These are phyloP conservation scores for Stenodema calcarata DNA, from an alignment of 2,888 invertebrate species.

Conservation along the genomic window DNA sequence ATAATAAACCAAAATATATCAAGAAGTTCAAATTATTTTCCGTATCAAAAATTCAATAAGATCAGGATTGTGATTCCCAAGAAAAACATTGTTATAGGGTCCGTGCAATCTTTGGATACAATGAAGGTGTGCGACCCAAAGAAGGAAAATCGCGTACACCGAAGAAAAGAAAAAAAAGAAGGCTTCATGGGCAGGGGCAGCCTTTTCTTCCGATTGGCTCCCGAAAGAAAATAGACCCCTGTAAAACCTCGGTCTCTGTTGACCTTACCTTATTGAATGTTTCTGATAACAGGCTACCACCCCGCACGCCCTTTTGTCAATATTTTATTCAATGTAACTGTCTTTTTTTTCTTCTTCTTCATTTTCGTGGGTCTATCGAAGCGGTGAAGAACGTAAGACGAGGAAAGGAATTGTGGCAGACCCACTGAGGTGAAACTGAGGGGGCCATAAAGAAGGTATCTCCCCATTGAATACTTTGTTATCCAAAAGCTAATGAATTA, in stretches of 20 bases:
- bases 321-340: background rate
- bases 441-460: slow-evolving; percentile 28
- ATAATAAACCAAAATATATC: no score
- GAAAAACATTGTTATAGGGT: no score
- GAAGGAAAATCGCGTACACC: no score
- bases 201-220: background rate
- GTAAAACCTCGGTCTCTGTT: background rate
- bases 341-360: background rate
- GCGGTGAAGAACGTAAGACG: background rate
- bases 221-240: background rate
- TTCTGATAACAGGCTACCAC: background rate
- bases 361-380: background rate
- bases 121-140: no score
- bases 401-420: background rate
- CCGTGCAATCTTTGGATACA: no score
- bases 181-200: background rate
- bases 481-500: slow-evolving; percentile 39
- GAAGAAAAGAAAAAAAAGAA: background rate
- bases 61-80: no score
- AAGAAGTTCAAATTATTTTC: no score
- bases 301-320: background rate
- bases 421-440: background rate
- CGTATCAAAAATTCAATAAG: no score
- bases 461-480: slow-evolving; percentile 42
- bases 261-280: slow-evolving; percentile 11